Percentiles rank a stretch among this genome's conserved stretches.
Evolutionary conservation across 2,888 invertebrate genomes (phyloP).

Genomic region (Tipula helvola): DNA sequence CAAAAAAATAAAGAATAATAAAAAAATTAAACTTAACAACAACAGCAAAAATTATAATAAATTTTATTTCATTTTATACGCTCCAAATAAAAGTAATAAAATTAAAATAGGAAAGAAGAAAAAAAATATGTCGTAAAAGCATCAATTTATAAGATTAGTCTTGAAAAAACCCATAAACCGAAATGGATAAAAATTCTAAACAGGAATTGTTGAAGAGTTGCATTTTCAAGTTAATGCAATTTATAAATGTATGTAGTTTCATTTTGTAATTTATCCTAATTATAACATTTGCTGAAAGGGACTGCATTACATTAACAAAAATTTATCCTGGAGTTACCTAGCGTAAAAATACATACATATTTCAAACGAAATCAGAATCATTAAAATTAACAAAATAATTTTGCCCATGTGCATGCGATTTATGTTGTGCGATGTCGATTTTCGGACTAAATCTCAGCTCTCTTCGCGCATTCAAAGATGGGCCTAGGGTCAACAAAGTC

Average conservation of each 20-base stretch:
- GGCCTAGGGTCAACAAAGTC: too few relatives aligned
- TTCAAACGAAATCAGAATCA: too few relatives aligned
- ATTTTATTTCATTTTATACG: not conserved
- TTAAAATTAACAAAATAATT: too few relatives aligned
- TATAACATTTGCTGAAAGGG: not conserved
- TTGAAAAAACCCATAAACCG: not conserved
- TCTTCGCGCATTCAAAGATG: too few relatives aligned
- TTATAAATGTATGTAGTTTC: not conserved
- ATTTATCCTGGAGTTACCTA: too few relatives aligned
- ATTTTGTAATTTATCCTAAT: not conserved
- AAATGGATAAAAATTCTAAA: not conserved
- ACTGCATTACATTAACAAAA: too few relatives aligned
- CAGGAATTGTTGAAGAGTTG: not conserved
- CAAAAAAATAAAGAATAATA: too few relatives aligned
- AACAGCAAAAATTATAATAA: not conserved
- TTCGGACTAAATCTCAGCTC: too few relatives aligned
- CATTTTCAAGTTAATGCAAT: not conserved
- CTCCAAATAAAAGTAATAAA: conserved; percentile 4
- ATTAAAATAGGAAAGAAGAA: not conserved
- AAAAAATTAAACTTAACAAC: not conserved
- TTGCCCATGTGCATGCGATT: too few relatives aligned
- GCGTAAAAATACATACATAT: too few relatives aligned
- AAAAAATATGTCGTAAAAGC: not conserved
- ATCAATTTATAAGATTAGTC: conserved; percentile 4
- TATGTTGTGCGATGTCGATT: too few relatives aligned